Conservation (phyloP, 2,113 vertebrate species). For the Todiramphus saurophagus region DNA sequence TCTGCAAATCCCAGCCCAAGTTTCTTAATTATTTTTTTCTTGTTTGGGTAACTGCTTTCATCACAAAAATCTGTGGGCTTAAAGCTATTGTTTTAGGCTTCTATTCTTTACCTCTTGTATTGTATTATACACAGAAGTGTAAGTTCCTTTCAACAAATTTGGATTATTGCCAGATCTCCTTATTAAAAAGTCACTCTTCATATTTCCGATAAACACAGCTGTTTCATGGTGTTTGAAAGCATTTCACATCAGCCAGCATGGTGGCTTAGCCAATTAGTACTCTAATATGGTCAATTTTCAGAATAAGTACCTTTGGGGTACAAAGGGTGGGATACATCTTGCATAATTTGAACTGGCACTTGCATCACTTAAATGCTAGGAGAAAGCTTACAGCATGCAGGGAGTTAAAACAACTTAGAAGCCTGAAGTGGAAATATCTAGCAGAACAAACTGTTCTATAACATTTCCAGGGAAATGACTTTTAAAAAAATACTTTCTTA, state of each 20-base stretch:
- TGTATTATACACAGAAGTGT: conserved; percentile 58
- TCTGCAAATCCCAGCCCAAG: conserved; percentile 36
- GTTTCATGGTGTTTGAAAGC: conserved; percentile 64
- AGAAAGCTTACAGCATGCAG: conserved; percentile 19
- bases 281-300: conserved; percentile 58
- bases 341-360: conserved; percentile 51
- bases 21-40: conserved; percentile 55
- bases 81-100: conserved; percentile 63
- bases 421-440: conserved; percentile 30
- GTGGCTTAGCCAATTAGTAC: conserved; percentile 62
- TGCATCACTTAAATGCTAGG: background rate
- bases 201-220: conserved; percentile 72
- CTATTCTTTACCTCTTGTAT: conserved; percentile 65
- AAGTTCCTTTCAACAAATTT: conserved; percentile 68
- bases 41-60: conserved; percentile 43
- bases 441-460: conserved; percentile 63
- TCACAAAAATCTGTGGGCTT: conserved; percentile 22
- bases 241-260: conserved; percentile 67
- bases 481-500: conserved; percentile 63
- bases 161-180: conserved; percentile 70
- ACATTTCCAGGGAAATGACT: conserved; percentile 64
- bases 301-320: conserved; percentile 60
- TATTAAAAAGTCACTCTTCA: conserved; percentile 74
- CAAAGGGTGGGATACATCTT: conserved; percentile 38
- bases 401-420: conserved; percentile 46